A percentile compares a stretch with the other conserved stretches of the same genome.
Conservation (phyloP, 2,797 vertebrate genomes). For the Hylomyscus alleni region DNA sequence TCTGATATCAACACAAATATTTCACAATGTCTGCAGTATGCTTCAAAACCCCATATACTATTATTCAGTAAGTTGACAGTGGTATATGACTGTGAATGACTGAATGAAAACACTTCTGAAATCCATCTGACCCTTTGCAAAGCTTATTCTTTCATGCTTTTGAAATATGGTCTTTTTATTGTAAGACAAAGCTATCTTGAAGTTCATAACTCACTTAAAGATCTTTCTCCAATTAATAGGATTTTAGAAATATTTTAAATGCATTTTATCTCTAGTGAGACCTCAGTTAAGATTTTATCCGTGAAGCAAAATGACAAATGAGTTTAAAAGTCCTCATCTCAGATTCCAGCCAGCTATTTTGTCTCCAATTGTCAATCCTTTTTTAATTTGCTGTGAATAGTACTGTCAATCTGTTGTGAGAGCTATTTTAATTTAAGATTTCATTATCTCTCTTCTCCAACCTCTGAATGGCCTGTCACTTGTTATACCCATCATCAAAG, state of each 20-base stretch:
- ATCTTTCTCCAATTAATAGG: slow-evolving; percentile 28
- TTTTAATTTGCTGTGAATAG: slow-evolving; percentile 78
- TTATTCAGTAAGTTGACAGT: slow-evolving; percentile 19
- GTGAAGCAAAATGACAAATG: slow-evolving; percentile 61
- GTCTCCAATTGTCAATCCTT: slow-evolving; percentile 65
- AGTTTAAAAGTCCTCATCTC: slow-evolving; percentile 74
- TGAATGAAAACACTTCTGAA: background rate
- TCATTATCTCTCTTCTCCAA: slow-evolving; percentile 84
- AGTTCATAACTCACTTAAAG: slow-evolving; percentile 41
- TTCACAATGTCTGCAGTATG: background rate
- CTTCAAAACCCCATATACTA: background rate
- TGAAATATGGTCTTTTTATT: slow-evolving; percentile 35
- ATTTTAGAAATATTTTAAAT: slow-evolving; percentile 66
- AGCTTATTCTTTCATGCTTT: background rate
- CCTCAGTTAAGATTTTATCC: slow-evolving; percentile 50
- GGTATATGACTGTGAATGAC: background rate
- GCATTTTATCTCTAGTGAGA: background rate
- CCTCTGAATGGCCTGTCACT: slow-evolving; percentile 84
- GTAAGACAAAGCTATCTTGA: slow-evolving; percentile 55
- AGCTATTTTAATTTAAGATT: slow-evolving; percentile 87
- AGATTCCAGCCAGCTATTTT: slow-evolving; percentile 56
- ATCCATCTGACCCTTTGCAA: background rate
- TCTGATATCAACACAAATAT: background rate
- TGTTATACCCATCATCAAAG: slow-evolving; percentile 80
- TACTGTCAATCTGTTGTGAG: slow-evolving; percentile 80